A percentile compares a stretch with the other conserved stretches of the same genome.
Conservation (phyloP, 2,888 invertebrate genomes). For the Busseola fusca region DNA sequence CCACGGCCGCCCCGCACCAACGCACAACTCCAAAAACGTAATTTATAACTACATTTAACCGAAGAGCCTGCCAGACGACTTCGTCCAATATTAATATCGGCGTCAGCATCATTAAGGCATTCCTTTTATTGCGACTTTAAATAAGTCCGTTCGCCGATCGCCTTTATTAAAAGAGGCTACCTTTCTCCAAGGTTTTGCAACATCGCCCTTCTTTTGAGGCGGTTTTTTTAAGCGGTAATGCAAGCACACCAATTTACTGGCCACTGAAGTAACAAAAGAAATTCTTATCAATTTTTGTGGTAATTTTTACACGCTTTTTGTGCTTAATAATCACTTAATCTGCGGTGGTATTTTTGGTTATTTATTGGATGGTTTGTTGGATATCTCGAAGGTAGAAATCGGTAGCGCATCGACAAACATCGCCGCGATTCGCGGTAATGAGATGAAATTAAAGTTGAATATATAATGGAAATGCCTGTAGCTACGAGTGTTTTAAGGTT, state of each 20-base stretch:
- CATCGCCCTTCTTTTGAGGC: conserved; percentile 81
- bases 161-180: conserved; percentile 84
- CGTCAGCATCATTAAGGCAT: conserved; percentile 88
- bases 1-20: conserved; percentile 43
- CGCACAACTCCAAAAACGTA: conserved; percentile 79
- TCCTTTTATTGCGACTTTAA: conserved; percentile 88
- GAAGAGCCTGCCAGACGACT: conserved; percentile 77
- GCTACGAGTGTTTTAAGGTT: conserved; percentile 63
- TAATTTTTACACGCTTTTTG: conserved; percentile 74
- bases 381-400: conserved; percentile 64
- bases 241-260: conserved; percentile 73
- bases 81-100: conserved; percentile 85
- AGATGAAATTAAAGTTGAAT: conserved; percentile 69
- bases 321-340: conserved; percentile 82
- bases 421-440: conserved; percentile 69
- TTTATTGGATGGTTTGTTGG: conserved; percentile 67
- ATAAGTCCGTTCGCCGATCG: conserved; percentile 84
- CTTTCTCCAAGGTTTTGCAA: conserved; percentile 87
- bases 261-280: conserved; percentile 75
- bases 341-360: conserved; percentile 70
- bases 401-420: conserved; percentile 71
- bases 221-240: conserved; percentile 68
- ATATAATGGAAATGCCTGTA: conserved; percentile 69
- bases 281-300: conserved; percentile 77
- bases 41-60: conserved; percentile 86